Evolutionary conservation across 1,140 invertebrate species (phyloP).

Genomic region (Drosophila nasuta): DNA sequence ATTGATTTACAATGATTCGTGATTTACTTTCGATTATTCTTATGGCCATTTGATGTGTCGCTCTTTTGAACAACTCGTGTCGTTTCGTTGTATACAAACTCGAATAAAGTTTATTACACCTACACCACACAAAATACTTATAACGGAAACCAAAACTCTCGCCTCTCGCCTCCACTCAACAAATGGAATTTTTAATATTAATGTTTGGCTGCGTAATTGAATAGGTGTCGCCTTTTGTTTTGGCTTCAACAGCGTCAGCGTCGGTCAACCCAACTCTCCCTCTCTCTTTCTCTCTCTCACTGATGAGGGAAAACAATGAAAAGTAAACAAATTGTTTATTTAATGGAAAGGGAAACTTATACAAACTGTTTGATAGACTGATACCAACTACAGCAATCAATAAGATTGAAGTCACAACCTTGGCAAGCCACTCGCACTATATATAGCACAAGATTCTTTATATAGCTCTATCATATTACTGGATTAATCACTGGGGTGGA

Average conservation of each 20-base stretch:
- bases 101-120: constrained; percentile 37
- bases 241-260: constrained; percentile 20
- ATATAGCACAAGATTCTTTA: constrained; percentile 10
- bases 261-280: background rate
- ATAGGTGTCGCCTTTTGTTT: constrained; percentile 60
- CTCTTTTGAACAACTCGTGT: constrained; percentile 24
- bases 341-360: constrained; percentile 4
- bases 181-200: constrained; percentile 71
- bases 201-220: constrained; percentile 51
- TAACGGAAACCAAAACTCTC: background rate
- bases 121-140: constrained; percentile 1
- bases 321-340: constrained; percentile 60
- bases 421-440: constrained; percentile 34
- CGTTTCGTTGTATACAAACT: constrained; percentile 15
- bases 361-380: constrained; percentile 28
- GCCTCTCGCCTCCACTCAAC: background rate
- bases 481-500: constrained; percentile 6
- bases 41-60: constrained; percentile 34
- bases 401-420: constrained; percentile 45
- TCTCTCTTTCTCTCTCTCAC: background rate
- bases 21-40: constrained; percentile 45
- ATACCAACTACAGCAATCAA: constrained; percentile 56
- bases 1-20: constrained; percentile 44
- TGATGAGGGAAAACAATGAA: constrained; percentile 22
- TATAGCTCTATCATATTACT: constrained; percentile 3